These are phyloP conservation scores for Cataglyphis hispanica DNA, from an alignment of 1,140 invertebrate genomes.

Conservation along the genomic window DNA sequence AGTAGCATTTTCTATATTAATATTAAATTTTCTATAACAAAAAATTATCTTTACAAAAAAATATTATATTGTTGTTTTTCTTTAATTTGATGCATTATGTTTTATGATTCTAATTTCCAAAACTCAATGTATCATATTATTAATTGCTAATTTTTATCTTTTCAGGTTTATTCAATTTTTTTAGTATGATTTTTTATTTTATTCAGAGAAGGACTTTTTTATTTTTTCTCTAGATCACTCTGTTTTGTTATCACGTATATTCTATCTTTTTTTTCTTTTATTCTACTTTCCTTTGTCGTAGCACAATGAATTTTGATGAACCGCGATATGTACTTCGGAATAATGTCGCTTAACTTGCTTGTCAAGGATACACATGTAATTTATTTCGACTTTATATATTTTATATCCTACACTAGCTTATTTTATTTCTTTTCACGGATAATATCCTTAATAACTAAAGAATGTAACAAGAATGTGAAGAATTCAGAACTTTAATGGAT, in stretches of 20 bases:
- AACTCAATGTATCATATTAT: not conserved
- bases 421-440: not conserved
- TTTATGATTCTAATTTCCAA: not conserved
- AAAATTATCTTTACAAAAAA: too few species aligned
- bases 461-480: not conserved
- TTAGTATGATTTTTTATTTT: not conserved
- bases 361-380: slow-evolving; percentile 13
- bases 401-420: not conserved
- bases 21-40: too few species aligned
- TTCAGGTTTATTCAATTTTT: not conserved
- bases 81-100: not conserved
- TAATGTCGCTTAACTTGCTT: slow-evolving; percentile 31
- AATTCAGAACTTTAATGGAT: slow-evolving; percentile 32
- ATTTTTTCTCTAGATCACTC: not conserved
- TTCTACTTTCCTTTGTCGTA: slow-evolving; percentile 22
- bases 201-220: not conserved
- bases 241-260: not conserved
- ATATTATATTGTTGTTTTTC: not conserved
- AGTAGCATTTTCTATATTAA: too few species aligned
- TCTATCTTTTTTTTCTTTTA: slow-evolving; percentile 6
- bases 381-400: slow-evolving; percentile 23
- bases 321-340: slow-evolving; percentile 5
- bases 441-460: not conserved
- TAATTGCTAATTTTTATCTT: not conserved
- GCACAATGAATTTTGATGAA: slow-evolving; percentile 45